Conservation (phyloP, 2,888 invertebrate genomes). For the Ochropacha duplaris region DNA sequence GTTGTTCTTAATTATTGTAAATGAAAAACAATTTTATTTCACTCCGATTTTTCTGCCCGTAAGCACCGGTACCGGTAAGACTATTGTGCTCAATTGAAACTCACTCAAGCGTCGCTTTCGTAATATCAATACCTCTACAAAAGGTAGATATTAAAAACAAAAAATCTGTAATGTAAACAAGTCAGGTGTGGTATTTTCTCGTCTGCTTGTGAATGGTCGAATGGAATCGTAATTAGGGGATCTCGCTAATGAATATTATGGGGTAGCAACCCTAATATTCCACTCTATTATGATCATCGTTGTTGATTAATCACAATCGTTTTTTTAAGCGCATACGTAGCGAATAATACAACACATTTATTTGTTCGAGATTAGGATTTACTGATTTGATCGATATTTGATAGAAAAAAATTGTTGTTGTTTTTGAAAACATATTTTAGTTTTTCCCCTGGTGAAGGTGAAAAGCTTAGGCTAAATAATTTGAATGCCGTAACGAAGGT, state of each 20-base stretch:
- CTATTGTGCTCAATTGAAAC: conserved; percentile 61
- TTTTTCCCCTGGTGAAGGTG: too few species aligned
- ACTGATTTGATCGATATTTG: neutral
- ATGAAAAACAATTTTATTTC: conserved; percentile 45
- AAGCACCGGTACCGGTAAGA: too few species aligned
- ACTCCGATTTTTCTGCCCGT: conserved; percentile 41
- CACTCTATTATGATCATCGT: conserved; percentile 45
- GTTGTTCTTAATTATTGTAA: conserved; percentile 10
- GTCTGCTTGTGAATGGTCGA: conserved; percentile 59
- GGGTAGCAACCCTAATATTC: conserved; percentile 64
- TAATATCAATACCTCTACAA: conserved; percentile 72
- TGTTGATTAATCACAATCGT: conserved; percentile 65
- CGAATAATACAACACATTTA: conserved; percentile 3
- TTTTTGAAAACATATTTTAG: too few species aligned
- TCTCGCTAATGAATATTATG: conserved; percentile 74
- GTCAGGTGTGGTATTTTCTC: conserved; percentile 69
- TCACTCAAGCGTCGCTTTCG: conserved; percentile 49
- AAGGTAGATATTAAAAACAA: conserved; percentile 61
- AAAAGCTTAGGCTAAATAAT: too few species aligned
- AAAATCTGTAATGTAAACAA: conserved; percentile 55
- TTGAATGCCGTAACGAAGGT: too few species aligned
- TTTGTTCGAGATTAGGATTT: neutral
- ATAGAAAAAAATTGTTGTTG: too few species aligned
- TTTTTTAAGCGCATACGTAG: conserved; percentile 52
- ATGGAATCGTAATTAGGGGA: conserved; percentile 71